Percentiles rank a stretch among this genome's conserved stretches.
Conservation (phyloP, 2,888 invertebrate species). For the Vannuccia rotundouncinata region DNA sequence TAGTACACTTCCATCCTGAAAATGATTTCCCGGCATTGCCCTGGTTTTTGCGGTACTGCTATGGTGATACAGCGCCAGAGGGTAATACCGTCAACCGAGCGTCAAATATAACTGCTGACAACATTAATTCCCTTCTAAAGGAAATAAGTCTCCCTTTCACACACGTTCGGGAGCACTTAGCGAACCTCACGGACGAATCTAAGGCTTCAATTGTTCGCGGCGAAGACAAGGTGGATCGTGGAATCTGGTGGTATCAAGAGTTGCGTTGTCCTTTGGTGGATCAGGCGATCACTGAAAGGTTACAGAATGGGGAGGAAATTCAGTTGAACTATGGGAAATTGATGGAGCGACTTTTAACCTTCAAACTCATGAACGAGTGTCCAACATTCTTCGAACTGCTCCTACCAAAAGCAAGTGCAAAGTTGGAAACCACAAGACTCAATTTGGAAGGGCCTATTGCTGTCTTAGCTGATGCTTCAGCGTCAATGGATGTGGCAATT, state of each 20-base stretch:
- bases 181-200: slow-evolving; percentile 46
- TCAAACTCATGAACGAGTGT: slow-evolving; percentile 40
- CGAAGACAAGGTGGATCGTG: slow-evolving; percentile 38
- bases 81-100: slow-evolving; percentile 46
- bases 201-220: slow-evolving; percentile 47
- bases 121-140: slow-evolving; percentile 49
- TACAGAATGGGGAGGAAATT: slow-evolving; percentile 46
- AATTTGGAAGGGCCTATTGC: slow-evolving; percentile 51
- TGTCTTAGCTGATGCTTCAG: slow-evolving; percentile 55
- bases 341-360: slow-evolving; percentile 50
- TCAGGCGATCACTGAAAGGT: slow-evolving; percentile 45
- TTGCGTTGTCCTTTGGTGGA: slow-evolving; percentile 49
- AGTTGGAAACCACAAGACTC: slow-evolving; percentile 32
- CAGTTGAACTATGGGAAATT: slow-evolving; percentile 53
- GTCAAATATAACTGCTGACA: slow-evolving; percentile 46
- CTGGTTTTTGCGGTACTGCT: slow-evolving; percentile 55
- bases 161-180: slow-evolving; percentile 32
- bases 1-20: slow-evolving; percentile 53
- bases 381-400: slow-evolving; percentile 32
- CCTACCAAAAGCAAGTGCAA: slow-evolving; percentile 39
- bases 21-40: slow-evolving; percentile 51
- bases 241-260: slow-evolving; percentile 52
- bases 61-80: slow-evolving; percentile 48
- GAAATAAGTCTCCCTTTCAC: slow-evolving; percentile 49
- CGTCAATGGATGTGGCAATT: slow-evolving; percentile 55